Evolutionary conservation across 23 tunicate species (phyloP), one percentile per base, ranked within the genome.

Genomic region (Botrylloides violaceus): DNA sequence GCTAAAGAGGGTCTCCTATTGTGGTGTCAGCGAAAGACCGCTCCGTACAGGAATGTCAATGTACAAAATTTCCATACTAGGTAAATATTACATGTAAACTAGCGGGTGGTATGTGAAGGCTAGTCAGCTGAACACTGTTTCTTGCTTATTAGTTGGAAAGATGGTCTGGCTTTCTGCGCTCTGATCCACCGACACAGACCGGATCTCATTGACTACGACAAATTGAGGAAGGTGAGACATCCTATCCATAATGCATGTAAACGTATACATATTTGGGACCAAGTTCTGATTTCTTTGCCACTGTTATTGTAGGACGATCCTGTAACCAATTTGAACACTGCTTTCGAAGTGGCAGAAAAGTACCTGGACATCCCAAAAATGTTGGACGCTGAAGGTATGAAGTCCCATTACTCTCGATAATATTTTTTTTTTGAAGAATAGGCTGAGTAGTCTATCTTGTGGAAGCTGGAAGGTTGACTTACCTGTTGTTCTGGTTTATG

Each of bases 1-100:
- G 99, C 99, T 3, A 95, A 95, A 61, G 99, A 95, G 77, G 99
- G 99, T 68, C 81, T 95, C 3, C 74, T 95, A 29, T 59, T 95
- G 65, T 95, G 99, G 99, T 95, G 99, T 65, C 99, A 95, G 64
- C 82, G 99, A 38, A 95, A 95, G 34, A 95, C 99, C 4, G 99
- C 99, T 23, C 99, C 99, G 1, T 95, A 95, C 86, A 95, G 87
- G 83, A 95, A 95, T 58, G 99, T 95, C 66, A 95, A 95, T 43
- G 99, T 95, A 22, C 96, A 87, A 70, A 95, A 95, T 59, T 95
- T 95, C 86, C 99, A 95, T 37, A 95, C 76, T 77, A 95, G 99
- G 99, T 95, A 66, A 30, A 47, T 47, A 47, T 47, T 12, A 47
- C 18, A 47, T 47, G 18, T 47, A 12, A 47, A 47, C 12, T 47